Evolutionary conservation across 2,797 vertebrate genomes (phyloP).

Genomic region (Rhadinocentrus ornatus): DNA sequence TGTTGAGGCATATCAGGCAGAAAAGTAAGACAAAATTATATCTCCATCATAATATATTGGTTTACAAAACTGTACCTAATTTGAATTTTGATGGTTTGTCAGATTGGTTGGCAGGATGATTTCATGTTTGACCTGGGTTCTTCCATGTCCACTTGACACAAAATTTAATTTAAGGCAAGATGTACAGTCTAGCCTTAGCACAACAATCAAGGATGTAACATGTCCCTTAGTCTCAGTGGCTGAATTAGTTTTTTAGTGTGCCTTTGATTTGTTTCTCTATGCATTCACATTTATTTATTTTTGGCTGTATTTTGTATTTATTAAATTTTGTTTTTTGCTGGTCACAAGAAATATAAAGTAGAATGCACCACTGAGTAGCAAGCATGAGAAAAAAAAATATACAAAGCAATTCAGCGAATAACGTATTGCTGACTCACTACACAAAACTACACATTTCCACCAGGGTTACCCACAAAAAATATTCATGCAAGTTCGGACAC

Average conservation of each 20-base stretch:
- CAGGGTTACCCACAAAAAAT: not conserved
- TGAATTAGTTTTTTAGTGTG: not conserved
- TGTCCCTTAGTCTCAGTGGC: not conserved
- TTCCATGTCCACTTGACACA: not conserved
- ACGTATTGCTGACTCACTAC: not conserved
- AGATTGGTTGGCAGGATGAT: conserved; percentile 8
- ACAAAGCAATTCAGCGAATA: not conserved
- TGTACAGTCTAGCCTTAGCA: not conserved
- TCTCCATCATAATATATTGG: not conserved
- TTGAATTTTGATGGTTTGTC: not conserved
- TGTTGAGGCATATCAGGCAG: conserved; percentile 25
- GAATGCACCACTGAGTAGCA: not conserved
- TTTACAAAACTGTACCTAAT: conserved; percentile 6
- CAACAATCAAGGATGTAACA: not conserved
- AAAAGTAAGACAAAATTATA: conserved; percentile 27
- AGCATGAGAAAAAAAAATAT: not conserved
- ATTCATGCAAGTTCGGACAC: not conserved
- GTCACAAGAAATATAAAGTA: not conserved
- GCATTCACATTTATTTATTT: not conserved
- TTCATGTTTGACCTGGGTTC: not conserved
- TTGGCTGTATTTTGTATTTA: not conserved
- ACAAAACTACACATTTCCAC: not conserved
- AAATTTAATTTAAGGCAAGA: not conserved
- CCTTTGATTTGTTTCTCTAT: not conserved
- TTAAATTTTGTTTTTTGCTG: not conserved